These are phyloP conservation scores for Leucophenga montana DNA, from an alignment of 2,888 invertebrate species.

Conservation along the genomic window DNA sequence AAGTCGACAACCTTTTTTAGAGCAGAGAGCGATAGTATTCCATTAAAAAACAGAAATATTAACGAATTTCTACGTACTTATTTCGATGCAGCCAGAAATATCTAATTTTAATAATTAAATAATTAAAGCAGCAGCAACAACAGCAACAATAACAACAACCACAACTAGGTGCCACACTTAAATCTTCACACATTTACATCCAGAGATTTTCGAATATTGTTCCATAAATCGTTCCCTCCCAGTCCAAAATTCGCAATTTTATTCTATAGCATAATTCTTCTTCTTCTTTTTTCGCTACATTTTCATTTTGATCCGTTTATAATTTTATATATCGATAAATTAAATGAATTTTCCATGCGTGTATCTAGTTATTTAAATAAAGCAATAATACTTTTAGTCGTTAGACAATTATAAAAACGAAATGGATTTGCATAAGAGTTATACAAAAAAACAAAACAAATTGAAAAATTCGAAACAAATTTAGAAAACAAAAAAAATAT, in stretches of 20 bases:
- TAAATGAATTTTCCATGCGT: conserved; percentile 65
- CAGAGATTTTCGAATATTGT: not conserved
- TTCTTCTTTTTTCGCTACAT: conserved; percentile 52
- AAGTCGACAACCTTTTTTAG: conserved; percentile 32
- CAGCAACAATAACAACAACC: conserved; percentile 25
- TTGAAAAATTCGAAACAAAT: conserved; percentile 20
- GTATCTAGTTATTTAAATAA: conserved; percentile 70
- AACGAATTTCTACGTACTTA: not conserved
- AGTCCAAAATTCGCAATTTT: conserved; percentile 34
- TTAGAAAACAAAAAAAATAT: not conserved
- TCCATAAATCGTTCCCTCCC: conserved; percentile 10
- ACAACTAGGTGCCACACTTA: conserved; percentile 57
- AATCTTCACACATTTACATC: conserved; percentile 19
- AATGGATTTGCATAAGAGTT: conserved; percentile 28
- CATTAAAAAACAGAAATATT: not conserved
- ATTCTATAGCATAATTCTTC: conserved; percentile 32
- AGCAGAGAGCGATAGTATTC: not conserved
- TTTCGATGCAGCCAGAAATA: conserved; percentile 20
- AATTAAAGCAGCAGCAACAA: not conserved
- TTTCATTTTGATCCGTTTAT: conserved; percentile 51
- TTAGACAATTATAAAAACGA: conserved; percentile 67
- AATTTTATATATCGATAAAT: conserved; percentile 44
- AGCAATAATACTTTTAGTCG: conserved; percentile 64
- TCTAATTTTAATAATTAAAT: conserved; percentile 8
- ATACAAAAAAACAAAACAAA: conserved; percentile 21